Conservation (phyloP, 2,888 invertebrate genomes). For the Drosophila borborema region DNA sequence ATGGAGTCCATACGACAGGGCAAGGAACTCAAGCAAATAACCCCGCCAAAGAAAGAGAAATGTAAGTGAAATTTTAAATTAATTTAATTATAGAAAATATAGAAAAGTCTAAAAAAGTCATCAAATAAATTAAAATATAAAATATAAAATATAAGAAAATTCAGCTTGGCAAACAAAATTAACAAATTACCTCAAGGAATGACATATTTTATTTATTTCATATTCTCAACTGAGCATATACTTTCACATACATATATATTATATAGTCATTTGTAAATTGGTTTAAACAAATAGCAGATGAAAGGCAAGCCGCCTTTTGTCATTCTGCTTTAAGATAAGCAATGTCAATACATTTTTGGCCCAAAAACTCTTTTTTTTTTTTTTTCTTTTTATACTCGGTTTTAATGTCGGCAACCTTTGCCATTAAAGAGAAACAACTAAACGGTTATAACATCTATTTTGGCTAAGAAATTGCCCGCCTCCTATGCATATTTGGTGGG, state of each 20-base stretch:
- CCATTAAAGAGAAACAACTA: constrained; percentile 8
- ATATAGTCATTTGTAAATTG: not conserved
- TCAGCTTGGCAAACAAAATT: no score
- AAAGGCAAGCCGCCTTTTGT: not conserved
- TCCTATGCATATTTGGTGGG: constrained; percentile 25
- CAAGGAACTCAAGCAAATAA: constrained; percentile 88
- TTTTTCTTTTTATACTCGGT: not conserved
- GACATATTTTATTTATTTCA: not conserved
- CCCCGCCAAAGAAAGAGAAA: constrained; percentile 85
- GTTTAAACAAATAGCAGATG: not conserved
- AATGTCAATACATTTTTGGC: not conserved
- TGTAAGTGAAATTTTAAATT: constrained; percentile 85
- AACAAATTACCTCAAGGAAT: not conserved
- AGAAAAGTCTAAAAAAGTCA: not conserved
- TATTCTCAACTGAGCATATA: not conserved
- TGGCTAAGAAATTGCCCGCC: constrained; percentile 11
- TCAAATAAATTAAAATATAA: no score
- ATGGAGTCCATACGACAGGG: constrained; percentile 94
- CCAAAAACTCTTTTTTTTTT: not conserved
- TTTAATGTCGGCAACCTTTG: constrained; percentile 8
- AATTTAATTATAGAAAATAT: not conserved
- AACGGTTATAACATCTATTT: constrained; percentile 1
- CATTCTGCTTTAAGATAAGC: not conserved
- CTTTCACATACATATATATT: not conserved
- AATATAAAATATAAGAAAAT: no score